Evolutionary conservation across 2,797 vertebrate genomes (phyloP), one percentile per base, ranked within the genome.

Genomic region (Phrynocephalus guinanensis): DNA sequence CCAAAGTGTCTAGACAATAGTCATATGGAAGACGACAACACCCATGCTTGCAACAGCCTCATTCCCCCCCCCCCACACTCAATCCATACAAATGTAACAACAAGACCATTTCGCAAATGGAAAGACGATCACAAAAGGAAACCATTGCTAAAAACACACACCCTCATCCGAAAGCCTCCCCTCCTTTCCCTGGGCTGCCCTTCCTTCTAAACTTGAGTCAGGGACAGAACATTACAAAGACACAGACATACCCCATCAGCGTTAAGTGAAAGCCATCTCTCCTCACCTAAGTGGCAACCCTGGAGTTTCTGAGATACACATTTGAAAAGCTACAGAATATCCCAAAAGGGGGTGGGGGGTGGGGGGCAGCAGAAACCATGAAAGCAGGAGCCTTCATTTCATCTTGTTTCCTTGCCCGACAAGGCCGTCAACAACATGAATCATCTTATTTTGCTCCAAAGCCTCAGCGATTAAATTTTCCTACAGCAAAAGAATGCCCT

Each of bases 11-110:
- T 94, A 94, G 96, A 95, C 95, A 96, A 95, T 89, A 92, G 93
- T 90, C 67, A 94, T 92, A 94, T 81, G 93, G 95, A 94, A 93
- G 94, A 96, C n/a, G 95, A 94, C 94, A 96, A 95, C 94, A 95
- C 94, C 94, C 94, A 84, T 94, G 95, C 92, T 92, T 92, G 95
- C 93, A 94, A 95, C 94, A 94, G 94, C 87, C 95, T 94, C 95
- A 94, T 94, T 94, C 96, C 95, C 95, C 96, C 96, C 95, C 60
- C 96, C 94, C 95, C 60, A 95, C 94, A 94, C 95, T 96, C 95
- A 96, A 95, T 96, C 93, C 95, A 93, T 95, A 95, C 95, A 96
- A 96, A 96, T 95, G 96, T 92, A 96, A 95, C 89, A 75, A 95
- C 89, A 75, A 95, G 95, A 92, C 94, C 60, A 83, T 91, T 84